Percentiles rank a stretch among this genome's conserved stretches.
Conservation (phyloP, 2,797 vertebrate genomes). For the Fringilla coelebs region DNA sequence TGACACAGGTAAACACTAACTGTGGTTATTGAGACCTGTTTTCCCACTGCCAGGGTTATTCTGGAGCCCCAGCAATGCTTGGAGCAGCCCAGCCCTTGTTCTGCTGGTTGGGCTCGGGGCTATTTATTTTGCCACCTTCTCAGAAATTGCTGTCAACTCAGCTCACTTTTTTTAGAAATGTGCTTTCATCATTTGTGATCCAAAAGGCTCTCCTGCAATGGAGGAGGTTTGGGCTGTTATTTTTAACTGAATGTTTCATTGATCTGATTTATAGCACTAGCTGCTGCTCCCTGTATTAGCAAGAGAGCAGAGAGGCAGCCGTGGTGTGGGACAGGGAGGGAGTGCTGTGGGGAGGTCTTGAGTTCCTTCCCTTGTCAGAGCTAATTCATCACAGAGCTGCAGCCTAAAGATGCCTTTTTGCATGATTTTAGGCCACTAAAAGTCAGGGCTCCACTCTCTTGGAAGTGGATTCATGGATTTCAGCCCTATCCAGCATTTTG, state of each 20-base stretch:
- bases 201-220: conserved; percentile 21
- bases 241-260: conserved; percentile 50
- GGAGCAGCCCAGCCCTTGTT: background rate
- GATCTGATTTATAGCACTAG: conserved; percentile 28
- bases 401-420: background rate
- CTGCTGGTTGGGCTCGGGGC: background rate
- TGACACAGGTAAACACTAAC: background rate
- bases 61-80: background rate
- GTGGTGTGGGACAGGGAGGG: background rate
- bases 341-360: background rate
- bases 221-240: conserved; percentile 39
- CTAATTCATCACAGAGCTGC: background rate
- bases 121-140: background rate
- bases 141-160: background rate
- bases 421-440: background rate
- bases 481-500: background rate
- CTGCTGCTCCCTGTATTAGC: background rate
- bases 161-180: background rate
- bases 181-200: conserved; percentile 45
- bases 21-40: background rate
- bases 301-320: background rate
- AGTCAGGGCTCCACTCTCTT: background rate
- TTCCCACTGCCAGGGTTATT: background rate
- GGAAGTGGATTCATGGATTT: background rate
- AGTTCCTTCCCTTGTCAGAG: background rate